Base-by-base conservation (phyloP, 1,140 invertebrate species). In the Thalassaphorura encarpata region DNA sequence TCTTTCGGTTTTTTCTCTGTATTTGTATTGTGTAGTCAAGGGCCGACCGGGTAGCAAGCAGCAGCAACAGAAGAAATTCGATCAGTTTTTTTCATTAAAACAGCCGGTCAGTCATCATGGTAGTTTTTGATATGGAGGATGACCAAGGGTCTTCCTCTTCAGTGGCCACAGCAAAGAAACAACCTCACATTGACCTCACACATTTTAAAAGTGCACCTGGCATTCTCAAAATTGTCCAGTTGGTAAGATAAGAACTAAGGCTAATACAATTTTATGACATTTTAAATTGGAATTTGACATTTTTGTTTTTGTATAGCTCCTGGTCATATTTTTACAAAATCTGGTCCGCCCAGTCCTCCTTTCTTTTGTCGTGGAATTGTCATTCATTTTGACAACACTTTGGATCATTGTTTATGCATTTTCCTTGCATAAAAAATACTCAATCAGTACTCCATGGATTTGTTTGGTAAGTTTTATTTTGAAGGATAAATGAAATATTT, bases 361-460 rank as follows among this genome's bases (percentile, higher is more conserved):
- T 26, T 13, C 31, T 21, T 15, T 51, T 4, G 23, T 51, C 16
- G 26, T 27, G 21, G 23, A 27, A 27, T 79, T 80, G 27, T 79
- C 81, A 46, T 91, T 90, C 72, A 87, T 90, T 52, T 76, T 82
- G 18, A 88, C 82, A 0, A 71, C 88, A n/a, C 74, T 90, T 57
- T 86, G 87, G 84, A 78, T 80, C 39, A 80, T 84, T 67, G 77
- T 87, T 39, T 89, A 89, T 67, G 71, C 90, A 31, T 75, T 91
- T 48, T 83, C 84, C 23, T 78, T 91, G 46, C 78, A 84, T 50
- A 84, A 87, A 64, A 80, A 81, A 6, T 72, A 89, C n/a, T 83
- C 80, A 66, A 69, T 89, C 19, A 83, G 85, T 26, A 83, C 89
- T 62, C 11, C 11, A 11, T 36, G 33, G 33, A 36, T 36, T 36